phyloP scores from a whole-genome alignment of 2,113 vertebrate species.

The Odobenus rosmarus region DNA sequence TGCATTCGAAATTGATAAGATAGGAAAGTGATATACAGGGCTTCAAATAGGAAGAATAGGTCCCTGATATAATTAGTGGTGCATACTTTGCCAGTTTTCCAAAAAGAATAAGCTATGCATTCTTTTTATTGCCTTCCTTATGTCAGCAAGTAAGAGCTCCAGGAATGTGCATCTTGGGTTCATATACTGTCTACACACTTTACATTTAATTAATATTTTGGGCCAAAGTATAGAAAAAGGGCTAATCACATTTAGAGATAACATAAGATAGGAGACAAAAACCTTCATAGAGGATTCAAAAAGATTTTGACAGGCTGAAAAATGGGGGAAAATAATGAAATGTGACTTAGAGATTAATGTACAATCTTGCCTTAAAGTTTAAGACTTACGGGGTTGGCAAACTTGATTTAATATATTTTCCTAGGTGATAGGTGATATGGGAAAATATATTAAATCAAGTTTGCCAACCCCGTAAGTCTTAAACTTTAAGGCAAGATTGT shows the following conservation, averaged over 20 bases:
- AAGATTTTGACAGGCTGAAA: not conserved
- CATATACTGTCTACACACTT: not conserved
- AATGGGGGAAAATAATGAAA: not conserved
- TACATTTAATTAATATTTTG: not conserved
- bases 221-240: not conserved
- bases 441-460: too few relatives aligned
- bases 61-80: not conserved
- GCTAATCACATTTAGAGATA: not conserved
- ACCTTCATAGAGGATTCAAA: not conserved
- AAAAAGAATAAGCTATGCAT: not conserved
- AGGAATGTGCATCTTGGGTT: not conserved
- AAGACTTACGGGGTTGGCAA: not conserved
- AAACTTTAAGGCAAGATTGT: too few relatives aligned
- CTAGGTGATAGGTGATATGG: too few relatives aligned
- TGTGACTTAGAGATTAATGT: not conserved
- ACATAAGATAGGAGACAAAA: not conserved
- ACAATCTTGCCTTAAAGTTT: conserved; percentile 5
- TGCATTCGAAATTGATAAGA: conserved; percentile 51
- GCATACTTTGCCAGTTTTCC: not conserved
- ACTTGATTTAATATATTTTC: not conserved
- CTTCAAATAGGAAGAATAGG: not conserved
- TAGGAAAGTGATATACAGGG: not conserved
- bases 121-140: not conserved
- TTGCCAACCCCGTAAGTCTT: too few relatives aligned
- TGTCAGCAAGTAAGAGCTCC: not conserved